Conservation (phyloP, 2,888 invertebrate genomes). For the Cabera pusaria region DNA sequence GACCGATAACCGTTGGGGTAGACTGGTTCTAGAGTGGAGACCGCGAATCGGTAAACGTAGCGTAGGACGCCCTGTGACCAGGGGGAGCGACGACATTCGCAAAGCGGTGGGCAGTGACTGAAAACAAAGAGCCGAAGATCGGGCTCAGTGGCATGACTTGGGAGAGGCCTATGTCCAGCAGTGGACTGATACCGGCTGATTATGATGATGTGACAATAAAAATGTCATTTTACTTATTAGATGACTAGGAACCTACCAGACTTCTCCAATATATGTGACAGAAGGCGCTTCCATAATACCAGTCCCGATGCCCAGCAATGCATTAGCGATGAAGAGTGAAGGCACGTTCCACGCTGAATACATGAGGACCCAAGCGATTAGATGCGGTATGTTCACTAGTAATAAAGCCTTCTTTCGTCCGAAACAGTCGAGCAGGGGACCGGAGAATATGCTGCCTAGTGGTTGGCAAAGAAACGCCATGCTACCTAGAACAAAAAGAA, state of each 20-base stretch:
- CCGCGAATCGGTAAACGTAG: too few relatives aligned
- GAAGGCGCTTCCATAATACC: conserved; percentile 85
- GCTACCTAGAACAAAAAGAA: conserved; percentile 65
- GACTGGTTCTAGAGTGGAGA: too few relatives aligned
- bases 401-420: conserved; percentile 82
- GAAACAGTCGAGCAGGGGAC: conserved; percentile 78
- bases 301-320: conserved; percentile 80
- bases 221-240: too few relatives aligned
- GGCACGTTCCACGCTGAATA: conserved; percentile 75
- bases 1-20: too few relatives aligned
- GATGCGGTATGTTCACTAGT: conserved; percentile 82
- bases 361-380: conserved; percentile 82
- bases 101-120: too few relatives aligned
- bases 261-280: conserved; percentile 85
- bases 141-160: too few relatives aligned
- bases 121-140: too few relatives aligned
- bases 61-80: too few relatives aligned
- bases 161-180: too few relatives aligned
- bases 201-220: too few relatives aligned
- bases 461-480: conserved; percentile 83
- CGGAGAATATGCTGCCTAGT: conserved; percentile 82
- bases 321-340: conserved; percentile 74
- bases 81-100: too few relatives aligned
- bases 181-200: too few relatives aligned
- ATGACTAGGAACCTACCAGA: conserved; percentile 57